Conservation (phyloP, 2,797 vertebrate genomes). For the Amniataba percoides region DNA sequence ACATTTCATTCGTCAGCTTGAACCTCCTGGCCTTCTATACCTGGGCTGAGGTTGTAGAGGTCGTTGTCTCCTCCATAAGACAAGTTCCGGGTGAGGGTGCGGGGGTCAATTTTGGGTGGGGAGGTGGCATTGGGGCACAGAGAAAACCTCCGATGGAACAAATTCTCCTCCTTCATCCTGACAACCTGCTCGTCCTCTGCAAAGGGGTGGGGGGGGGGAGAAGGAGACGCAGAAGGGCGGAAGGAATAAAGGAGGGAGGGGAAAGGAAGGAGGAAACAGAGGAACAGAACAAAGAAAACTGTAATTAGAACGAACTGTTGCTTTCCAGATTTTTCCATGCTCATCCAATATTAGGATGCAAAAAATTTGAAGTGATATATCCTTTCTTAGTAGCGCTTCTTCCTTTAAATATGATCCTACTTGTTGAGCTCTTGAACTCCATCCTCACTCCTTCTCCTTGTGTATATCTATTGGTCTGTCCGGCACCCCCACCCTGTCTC, state of each 20-base stretch:
- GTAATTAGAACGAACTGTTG: not conserved
- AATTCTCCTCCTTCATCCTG: slow-evolving; percentile 98
- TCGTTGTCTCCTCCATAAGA: slow-evolving; percentile 92
- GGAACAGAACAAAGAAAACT: not conserved
- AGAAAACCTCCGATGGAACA: slow-evolving; percentile 93
- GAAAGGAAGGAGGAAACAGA: slow-evolving; percentile 3
- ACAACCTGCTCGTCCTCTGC: slow-evolving; percentile 87
- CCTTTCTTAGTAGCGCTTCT: not conserved
- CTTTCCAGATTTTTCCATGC: not conserved
- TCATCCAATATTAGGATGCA: slow-evolving; percentile 13
- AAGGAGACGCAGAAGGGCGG: slow-evolving; percentile 28
- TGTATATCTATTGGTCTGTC: slow-evolving; percentile 18
- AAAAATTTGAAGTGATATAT: slow-evolving; percentile 9
- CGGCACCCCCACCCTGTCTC: slow-evolving; percentile 26
- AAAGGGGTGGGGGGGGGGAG: slow-evolving; percentile 32
- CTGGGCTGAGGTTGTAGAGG: slow-evolving; percentile 89
- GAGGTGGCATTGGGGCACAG: slow-evolving; percentile 90
- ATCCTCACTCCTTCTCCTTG: slow-evolving; percentile 26
- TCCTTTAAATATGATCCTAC: slow-evolving; percentile 22
- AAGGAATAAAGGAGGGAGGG: not conserved
- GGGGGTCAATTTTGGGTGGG: slow-evolving; percentile 92
- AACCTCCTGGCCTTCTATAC: slow-evolving; percentile 76
- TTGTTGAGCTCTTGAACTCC: slow-evolving; percentile 28
- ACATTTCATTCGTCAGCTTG: not conserved
- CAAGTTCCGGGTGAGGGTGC: slow-evolving; percentile 88